phyloP scores from a whole-genome alignment of 2,113 vertebrate species.

The Eulemur rufifrons region DNA sequence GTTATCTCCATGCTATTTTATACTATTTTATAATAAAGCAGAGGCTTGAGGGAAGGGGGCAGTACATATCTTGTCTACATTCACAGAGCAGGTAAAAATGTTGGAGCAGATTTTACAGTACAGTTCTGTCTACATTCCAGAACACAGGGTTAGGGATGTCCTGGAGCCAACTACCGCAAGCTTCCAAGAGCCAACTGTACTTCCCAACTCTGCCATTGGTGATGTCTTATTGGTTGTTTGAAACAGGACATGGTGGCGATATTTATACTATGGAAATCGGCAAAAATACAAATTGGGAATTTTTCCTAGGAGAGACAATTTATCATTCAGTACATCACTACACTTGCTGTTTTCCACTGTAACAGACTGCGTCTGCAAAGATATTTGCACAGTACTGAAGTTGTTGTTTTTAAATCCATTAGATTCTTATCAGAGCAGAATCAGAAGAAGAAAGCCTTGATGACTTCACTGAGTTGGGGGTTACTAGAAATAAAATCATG shows the following conservation, averaged over 20 bases:
- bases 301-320: background rate
- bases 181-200: accelerated
- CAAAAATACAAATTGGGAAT: background rate
- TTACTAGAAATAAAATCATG: conserved; percentile 95
- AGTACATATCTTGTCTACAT: background rate
- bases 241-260: background rate
- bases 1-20: background rate
- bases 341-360: background rate
- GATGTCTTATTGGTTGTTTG: background rate
- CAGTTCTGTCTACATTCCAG: background rate
- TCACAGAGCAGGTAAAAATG: background rate
- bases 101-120: background rate
- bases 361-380: background rate
- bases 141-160: background rate
- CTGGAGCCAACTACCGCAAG: background rate
- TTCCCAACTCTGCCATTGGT: background rate
- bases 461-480: conserved; percentile 75
- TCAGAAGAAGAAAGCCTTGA: conserved; percentile 74
- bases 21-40: background rate
- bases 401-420: conserved; percentile 18
- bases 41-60: background rate
- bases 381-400: background rate
- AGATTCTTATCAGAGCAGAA: conserved; percentile 85
- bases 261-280: background rate
- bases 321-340: background rate